Evolutionary conservation across 2,797 vertebrate species (phyloP), one percentile per base, ranked within the genome.

Genomic region (Lithobates sylvaticus): DNA sequence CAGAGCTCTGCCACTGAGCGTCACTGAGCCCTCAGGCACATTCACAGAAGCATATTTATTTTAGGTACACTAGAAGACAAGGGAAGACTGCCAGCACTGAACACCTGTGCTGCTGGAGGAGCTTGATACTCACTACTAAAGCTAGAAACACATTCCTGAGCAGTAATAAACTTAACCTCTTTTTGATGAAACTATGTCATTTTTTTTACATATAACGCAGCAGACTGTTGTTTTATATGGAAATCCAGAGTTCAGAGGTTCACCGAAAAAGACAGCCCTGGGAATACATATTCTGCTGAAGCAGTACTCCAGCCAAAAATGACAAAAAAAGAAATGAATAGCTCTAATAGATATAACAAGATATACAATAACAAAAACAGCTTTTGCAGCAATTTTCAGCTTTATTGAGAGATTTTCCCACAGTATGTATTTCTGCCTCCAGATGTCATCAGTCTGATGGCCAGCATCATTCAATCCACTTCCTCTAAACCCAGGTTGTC

Each of bases 1-100:
- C 84, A 86, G 84, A 86, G 84, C 72, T 76, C 71, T 86, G 84
- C 84, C 78, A 86, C 44, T 71, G 84, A 76, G 80, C 44, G 78
- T 86, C 84, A 81, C 84, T 58, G 50, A 81, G 84, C 84, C 84
- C 73, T 79, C 72, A 42, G 84, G 84, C 78, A 86, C 72, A 76
- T 81, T 86, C 84, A 86, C 84, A 86, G 71, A 86, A 86, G 84
- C 84, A 81, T 86, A 86, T 86, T 86, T 86, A 86, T 86, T 86
- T 86, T 86, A 81, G 84, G 84, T 86, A 81, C 21, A 64, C 42
- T 81, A 81, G 61, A 79, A 86, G 84, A 70, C 78, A 61, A 68
- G 77, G 77, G 69, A 81, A 73, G 71, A 67, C 70, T 86, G 78
- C 84, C 84, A 86, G 42, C 71, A 54, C 44, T 32, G 47, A 86